These are phyloP conservation scores for Craseonycteris thonglongyai DNA, from an alignment of 2,113 vertebrate genomes.

Conservation along the genomic window DNA sequence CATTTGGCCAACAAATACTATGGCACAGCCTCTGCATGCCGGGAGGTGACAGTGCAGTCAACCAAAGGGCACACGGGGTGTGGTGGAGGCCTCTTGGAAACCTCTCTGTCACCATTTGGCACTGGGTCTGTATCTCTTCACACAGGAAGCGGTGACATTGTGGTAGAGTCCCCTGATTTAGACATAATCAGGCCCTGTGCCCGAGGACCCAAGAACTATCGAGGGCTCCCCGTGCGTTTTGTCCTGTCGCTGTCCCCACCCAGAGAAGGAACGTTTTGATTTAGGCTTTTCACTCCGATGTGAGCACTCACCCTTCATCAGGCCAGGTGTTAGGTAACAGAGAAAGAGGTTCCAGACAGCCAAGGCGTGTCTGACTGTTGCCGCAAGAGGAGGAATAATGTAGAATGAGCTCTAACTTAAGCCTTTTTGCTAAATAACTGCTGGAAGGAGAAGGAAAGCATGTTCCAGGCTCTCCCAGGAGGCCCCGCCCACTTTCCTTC, in stretches of 20 bases:
- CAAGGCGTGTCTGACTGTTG: neutral
- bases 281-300: neutral
- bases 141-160: neutral
- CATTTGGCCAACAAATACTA: no score
- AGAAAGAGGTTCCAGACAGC: neutral
- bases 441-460: neutral
- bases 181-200: neutral
- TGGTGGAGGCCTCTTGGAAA: neutral
- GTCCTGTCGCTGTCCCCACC: accelerated
- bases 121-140: neutral
- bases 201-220: neutral
- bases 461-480: neutral
- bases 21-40: accelerated
- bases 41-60: neutral
- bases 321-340: neutral
- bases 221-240: neutral
- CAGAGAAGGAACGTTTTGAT: neutral
- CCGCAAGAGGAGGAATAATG: neutral
- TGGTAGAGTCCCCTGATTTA: neutral
- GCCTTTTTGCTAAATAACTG: neutral
- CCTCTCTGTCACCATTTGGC: neutral
- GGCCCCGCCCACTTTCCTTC: neutral
- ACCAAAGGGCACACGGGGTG: neutral
- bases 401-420: neutral
- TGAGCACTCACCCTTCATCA: neutral